Conservation (phyloP, 2,113 vertebrate genomes). For the Eurypyga helias region DNA sequence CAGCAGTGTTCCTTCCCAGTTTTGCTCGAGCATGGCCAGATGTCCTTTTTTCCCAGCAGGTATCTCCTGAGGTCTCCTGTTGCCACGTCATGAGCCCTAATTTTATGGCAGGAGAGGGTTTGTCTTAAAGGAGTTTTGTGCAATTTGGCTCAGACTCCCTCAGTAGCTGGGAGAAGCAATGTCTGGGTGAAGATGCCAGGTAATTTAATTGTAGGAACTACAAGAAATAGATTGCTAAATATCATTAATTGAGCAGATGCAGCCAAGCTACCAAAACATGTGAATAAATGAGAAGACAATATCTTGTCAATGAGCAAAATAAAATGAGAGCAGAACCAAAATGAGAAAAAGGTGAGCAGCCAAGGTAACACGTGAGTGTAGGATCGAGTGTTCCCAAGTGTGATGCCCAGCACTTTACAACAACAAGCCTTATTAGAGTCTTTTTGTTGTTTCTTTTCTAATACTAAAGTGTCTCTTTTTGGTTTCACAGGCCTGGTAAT, state of each 20-base stretch:
- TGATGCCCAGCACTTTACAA: not conserved
- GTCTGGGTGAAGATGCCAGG: not conserved
- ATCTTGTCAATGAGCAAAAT: not conserved
- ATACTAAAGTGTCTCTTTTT: not conserved
- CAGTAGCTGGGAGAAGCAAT: not conserved
- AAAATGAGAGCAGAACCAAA: not conserved
- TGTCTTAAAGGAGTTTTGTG: not conserved
- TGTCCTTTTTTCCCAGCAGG: not conserved
- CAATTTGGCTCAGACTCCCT: not conserved
- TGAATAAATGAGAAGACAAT: not conserved
- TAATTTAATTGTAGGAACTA: not conserved
- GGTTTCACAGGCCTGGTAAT: not conserved
- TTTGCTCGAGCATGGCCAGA: not conserved
- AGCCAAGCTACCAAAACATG: not conserved
- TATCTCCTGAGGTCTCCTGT: not conserved
- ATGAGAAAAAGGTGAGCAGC: not conserved
- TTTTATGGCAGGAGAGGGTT: not conserved
- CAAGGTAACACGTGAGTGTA: not conserved
- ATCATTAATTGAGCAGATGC: not conserved
- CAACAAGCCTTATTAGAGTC: not conserved
- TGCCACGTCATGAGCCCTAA: accelerated
- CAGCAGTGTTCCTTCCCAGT: not conserved
- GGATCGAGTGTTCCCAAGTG: not conserved
- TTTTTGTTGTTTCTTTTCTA: not conserved
- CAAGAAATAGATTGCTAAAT: not conserved